Evolutionary conservation across 2,113 vertebrate genomes (phyloP), one percentile per base, ranked within the genome.

Genomic region (Gasterosteus aculeatus): DNA sequence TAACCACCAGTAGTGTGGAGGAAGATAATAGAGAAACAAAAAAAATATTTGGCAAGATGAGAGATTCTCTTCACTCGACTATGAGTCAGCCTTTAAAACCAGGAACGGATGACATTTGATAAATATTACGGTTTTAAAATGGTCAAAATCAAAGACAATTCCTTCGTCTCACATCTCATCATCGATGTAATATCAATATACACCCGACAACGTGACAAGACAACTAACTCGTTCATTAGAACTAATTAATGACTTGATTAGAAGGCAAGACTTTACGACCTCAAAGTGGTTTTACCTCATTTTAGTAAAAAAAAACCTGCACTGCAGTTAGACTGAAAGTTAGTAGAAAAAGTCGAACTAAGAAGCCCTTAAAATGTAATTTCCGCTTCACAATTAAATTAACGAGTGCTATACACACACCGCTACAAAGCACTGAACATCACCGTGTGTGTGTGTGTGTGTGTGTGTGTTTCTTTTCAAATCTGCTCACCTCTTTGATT

Each of bases 341-440:
- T 15, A 22, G 39, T 62, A 44, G 1, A 66, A 61, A 16, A 12
- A 29, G n/a, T 14, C 9, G 7, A 16, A 19, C 7, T n/a, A 59
- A 26, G 26, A 33, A 7, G 54, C 53, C 54, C 65, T 79, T 82
- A 82, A 81, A 73, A 87, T 87, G 75, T 80, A 89, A 89, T 84
- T 84, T 85, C 74, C 47, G 77, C 60, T 62, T 62, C 81, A 81
- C 67, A 68, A 89, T 88, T 75, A 90, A 85, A 87, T 87, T 74
- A 87, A 91, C 81, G 84, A 83, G 63, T 42, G 78, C 74, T 87
- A 79, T 59, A 72, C 86, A 81, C n/a, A 46, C 66, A 18, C 10
- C 7, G 12, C 70, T 49, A 64, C 49, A 10, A 72, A 7, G 68
- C 26, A 7, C 44, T 0, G 64, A 46, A 29, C 35, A 69, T 47